phyloP scores from a whole-genome alignment of 1,140 invertebrate species.

The Ips nitidus region DNA sequence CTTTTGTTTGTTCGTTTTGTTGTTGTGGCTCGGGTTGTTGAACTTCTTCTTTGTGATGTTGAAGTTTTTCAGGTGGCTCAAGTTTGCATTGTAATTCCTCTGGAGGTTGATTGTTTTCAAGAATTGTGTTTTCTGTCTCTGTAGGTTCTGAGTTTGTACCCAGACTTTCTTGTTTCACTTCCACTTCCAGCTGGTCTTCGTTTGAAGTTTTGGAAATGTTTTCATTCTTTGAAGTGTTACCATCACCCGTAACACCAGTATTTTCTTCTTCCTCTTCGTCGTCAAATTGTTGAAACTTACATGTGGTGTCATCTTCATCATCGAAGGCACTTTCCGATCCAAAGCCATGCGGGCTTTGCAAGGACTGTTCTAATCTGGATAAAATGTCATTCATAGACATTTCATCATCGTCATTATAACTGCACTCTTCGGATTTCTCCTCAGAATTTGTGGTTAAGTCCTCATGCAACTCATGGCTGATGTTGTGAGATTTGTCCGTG shows the following conservation, averaged over 20 bases:
- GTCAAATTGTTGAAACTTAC: not conserved
- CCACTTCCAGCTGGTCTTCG: not conserved
- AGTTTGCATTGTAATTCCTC: not conserved
- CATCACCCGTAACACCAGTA: slow-evolving; percentile 4
- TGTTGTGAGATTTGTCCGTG: slow-evolving; percentile 6
- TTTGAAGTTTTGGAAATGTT: not conserved
- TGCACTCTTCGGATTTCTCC: slow-evolving; percentile 47
- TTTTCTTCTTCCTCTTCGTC: slow-evolving; percentile 15
- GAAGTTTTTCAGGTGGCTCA: not conserved
- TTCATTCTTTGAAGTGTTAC: not conserved
- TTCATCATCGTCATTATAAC: slow-evolving; percentile 62
- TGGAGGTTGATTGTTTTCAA: not conserved
- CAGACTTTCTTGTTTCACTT: not conserved
- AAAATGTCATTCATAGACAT: slow-evolving; percentile 63
- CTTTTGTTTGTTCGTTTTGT: not conserved
- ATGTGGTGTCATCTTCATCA: slow-evolving; percentile 4
- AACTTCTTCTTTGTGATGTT: not conserved
- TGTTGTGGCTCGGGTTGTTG: not conserved
- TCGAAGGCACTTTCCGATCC: slow-evolving; percentile 21
- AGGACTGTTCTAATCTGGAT: slow-evolving; percentile 58
- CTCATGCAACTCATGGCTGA: slow-evolving; percentile 36
- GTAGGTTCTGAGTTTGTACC: not conserved
- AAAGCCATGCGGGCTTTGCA: slow-evolving; percentile 54
- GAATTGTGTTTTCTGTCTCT: not conserved
- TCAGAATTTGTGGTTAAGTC: slow-evolving; percentile 39